Evolutionary conservation across 2,888 invertebrate species (phyloP).

Genomic region (Brachylomia viminalis): DNA sequence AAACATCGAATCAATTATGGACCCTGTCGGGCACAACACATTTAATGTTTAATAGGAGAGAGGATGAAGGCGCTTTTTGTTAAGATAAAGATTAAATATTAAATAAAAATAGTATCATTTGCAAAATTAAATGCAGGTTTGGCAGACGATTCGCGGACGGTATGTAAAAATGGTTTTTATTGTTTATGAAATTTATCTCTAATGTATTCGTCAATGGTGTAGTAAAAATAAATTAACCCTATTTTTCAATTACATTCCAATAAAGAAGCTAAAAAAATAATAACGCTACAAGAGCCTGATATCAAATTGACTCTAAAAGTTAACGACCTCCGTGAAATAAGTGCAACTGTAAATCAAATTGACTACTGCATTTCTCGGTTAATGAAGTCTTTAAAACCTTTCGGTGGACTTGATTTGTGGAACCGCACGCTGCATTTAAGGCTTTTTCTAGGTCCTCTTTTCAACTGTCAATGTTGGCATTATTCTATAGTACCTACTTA

Average conservation of each 20-base stretch:
- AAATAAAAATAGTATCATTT: too few species aligned
- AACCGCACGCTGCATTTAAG: constrained; percentile 12
- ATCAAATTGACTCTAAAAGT: neutral
- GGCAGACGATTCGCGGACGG: too few species aligned
- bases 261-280: neutral
- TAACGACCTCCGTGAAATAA: constrained; percentile 10
- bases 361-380: constrained; percentile 15
- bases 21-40: too few species aligned
- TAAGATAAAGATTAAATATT: too few species aligned
- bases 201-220: too few species aligned
- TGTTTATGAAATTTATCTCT: too few species aligned
- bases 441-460: neutral
- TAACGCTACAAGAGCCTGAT: neutral
- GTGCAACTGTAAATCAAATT: constrained; percentile 38
- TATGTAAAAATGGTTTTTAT: too few species aligned
- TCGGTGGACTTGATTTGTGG: constrained; percentile 38
- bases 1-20: too few species aligned
- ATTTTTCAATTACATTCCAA: neutral
- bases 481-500: neutral
- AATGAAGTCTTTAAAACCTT: constrained; percentile 23
- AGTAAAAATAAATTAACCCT: neutral
- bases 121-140: too few species aligned
- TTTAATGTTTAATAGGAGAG: too few species aligned
- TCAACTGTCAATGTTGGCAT: constrained; percentile 6
- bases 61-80: too few species aligned